Evolutionary conservation across 2,797 vertebrate genomes (phyloP).

Genomic region (Alcedo atthis): DNA sequence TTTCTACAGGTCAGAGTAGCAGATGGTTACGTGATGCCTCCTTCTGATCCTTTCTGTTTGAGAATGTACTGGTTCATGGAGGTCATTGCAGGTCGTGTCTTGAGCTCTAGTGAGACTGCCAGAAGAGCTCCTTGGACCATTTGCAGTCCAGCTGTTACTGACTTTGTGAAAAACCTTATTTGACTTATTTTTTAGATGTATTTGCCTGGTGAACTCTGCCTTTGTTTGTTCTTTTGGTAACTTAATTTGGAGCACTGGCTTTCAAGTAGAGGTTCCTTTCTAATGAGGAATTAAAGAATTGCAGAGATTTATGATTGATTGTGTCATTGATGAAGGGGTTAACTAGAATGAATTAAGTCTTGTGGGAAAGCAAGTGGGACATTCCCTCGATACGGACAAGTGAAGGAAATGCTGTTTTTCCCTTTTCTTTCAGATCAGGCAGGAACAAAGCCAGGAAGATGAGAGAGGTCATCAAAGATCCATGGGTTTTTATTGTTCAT

Average conservation of each 20-base stretch:
- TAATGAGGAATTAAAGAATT: neutral
- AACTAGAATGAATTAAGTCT: neutral
- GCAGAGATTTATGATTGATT: neutral
- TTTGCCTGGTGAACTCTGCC: neutral
- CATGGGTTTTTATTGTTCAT: neutral
- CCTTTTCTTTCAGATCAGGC: neutral
- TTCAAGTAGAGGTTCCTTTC: neutral
- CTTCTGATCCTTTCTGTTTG: neutral
- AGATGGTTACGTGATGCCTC: neutral
- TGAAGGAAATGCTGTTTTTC: constrained; percentile 3
- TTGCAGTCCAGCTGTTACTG: neutral
- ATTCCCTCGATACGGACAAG: neutral
- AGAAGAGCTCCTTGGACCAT: neutral
- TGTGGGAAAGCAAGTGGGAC: constrained; percentile 9
- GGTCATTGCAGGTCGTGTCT: neutral
- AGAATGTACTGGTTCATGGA: neutral
- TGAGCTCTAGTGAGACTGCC: neutral
- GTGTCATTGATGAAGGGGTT: neutral
- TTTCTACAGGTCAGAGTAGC: neutral
- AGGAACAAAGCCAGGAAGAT: constrained; percentile 40
- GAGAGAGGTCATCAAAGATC: neutral
- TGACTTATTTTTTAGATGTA: neutral
- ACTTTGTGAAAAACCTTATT: neutral
- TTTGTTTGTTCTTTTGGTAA: neutral
- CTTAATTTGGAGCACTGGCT: neutral